Evolutionary conservation across 1,140 invertebrate genomes (phyloP).

Genomic region (Drosophila hydei): DNA sequence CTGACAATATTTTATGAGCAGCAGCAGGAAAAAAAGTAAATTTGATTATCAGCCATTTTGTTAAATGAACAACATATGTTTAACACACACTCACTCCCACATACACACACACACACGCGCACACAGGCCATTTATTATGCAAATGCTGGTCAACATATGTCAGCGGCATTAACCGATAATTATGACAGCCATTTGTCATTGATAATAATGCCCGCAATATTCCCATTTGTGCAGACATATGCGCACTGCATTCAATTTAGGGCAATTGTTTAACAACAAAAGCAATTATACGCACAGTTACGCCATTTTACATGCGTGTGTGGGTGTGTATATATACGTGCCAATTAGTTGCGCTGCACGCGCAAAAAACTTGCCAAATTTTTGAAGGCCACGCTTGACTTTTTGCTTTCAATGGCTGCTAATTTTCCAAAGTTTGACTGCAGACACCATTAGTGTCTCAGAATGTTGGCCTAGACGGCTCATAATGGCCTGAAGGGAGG

Average conservation of each 20-base stretch:
- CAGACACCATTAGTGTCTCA: conserved; percentile 45
- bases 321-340: neutral
- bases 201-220: conserved; percentile 50
- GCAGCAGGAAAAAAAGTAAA: neutral
- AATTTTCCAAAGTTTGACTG: conserved; percentile 35
- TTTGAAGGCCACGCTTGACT: conserved; percentile 17
- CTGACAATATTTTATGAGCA: neutral
- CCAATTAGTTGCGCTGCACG: conserved; percentile 44
- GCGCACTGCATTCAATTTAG: conserved; percentile 56
- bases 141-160: conserved; percentile 70
- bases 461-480: neutral
- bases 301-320: neutral
- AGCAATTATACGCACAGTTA: conserved; percentile 51
- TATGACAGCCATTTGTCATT: conserved; percentile 75
- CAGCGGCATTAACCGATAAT: conserved; percentile 75
- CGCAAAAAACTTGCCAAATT: conserved; percentile 18
- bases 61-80: conserved; percentile 33
- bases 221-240: conserved; percentile 3
- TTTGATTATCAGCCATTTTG: neutral
- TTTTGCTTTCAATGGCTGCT: conserved; percentile 36
- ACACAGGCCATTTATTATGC: conserved; percentile 51
- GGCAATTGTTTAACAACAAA: conserved; percentile 50
- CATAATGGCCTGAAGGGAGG: neutral
- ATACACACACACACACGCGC: neutral
- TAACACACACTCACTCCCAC: conserved; percentile 1